Conservation (phyloP, 2,888 invertebrate genomes). For the Chymomyza procnemis region DNA sequence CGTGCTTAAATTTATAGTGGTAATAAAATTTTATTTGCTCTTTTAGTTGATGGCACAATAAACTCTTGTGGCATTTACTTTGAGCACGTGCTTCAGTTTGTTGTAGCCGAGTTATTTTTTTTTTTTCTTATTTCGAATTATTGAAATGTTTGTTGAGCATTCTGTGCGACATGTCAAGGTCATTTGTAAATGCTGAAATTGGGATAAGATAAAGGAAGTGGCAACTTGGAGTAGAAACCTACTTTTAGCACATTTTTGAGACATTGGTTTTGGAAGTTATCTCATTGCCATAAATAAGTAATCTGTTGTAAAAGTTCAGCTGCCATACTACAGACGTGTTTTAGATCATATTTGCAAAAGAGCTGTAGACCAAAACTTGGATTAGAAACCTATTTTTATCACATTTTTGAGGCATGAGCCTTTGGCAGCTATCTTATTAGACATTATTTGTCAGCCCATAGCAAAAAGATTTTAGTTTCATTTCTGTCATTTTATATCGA, state of each 20-base stretch:
- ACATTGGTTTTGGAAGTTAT: not conserved
- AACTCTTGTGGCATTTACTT: constrained; percentile 58
- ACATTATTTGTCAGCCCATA: too few species aligned
- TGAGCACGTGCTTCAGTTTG: constrained; percentile 55
- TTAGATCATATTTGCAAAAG: too few species aligned
- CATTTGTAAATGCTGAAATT: constrained; percentile 37
- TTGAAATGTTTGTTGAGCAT: constrained; percentile 24
- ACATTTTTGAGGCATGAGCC: too few species aligned
- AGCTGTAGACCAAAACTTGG: too few species aligned
- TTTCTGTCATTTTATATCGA: too few species aligned
- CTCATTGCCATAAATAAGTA: too few species aligned
- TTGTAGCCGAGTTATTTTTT: constrained; percentile 11
- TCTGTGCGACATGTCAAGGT: constrained; percentile 50
- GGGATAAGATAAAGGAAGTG: constrained; percentile 14
- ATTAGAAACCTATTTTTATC: too few species aligned
- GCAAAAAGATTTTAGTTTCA: too few species aligned
- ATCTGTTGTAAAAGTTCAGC: too few species aligned
- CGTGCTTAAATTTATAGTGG: constrained; percentile 71
- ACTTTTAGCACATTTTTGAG: not conserved
- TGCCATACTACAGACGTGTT: too few species aligned
- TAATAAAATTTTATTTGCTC: constrained; percentile 73
- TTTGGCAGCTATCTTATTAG: too few species aligned
- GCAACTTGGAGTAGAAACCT: constrained; percentile 9
- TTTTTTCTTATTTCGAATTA: constrained; percentile 9
- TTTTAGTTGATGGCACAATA: constrained; percentile 72